Conservation (phyloP, 2,888 invertebrate genomes). For the Aphidoletes aphidimyza region DNA sequence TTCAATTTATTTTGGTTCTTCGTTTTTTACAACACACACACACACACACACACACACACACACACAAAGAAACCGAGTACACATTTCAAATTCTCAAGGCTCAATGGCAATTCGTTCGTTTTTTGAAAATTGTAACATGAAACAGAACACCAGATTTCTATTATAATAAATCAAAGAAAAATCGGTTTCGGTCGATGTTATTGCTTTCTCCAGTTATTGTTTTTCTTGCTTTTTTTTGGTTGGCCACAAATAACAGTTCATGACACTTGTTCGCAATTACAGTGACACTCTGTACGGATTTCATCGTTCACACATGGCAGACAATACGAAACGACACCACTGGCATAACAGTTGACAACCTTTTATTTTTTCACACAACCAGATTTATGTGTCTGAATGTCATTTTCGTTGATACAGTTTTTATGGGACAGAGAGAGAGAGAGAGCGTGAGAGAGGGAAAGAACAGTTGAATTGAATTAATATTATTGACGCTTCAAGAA, state of each 20-base stretch:
- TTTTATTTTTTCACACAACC: constrained; percentile 21
- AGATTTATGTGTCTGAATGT: constrained; percentile 13
- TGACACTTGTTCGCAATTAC: constrained; percentile 13
- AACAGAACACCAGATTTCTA: no score
- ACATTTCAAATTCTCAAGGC: no score
- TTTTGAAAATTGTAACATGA: no score
- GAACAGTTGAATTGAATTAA: neutral
- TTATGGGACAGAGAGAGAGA: neutral
- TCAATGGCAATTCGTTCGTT: no score
- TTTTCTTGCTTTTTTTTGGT: neutral
- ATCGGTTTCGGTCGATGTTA: neutral
- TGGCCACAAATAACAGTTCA: constrained; percentile 14
- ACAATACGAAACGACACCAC: neutral
- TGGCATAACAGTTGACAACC: neutral
- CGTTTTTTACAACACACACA: no score
- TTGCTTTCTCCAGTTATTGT: neutral
- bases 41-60: no score
- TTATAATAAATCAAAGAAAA: neutral
- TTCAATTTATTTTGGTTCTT: neutral
- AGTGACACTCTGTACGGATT: neutral
- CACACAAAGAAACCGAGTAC: no score
- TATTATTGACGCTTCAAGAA: neutral
- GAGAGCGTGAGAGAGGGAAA: neutral
- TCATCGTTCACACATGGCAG: neutral
- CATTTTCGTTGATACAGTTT: neutral